Evolutionary conservation across 2,113 vertebrate genomes (phyloP).

Genomic region (Muntiacus muntjak): DNA sequence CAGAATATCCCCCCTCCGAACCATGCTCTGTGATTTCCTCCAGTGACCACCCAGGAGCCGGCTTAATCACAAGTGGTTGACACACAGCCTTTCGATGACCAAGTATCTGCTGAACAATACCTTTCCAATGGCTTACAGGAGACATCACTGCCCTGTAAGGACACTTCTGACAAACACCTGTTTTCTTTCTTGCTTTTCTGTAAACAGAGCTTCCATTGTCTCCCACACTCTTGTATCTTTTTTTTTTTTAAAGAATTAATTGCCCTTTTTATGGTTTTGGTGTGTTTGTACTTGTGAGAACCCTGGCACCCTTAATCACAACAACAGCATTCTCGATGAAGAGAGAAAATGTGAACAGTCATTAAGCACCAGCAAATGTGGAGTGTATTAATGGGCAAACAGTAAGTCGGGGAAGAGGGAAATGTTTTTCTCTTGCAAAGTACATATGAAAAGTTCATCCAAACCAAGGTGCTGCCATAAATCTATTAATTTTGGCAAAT

Average conservation of each 20-base stretch:
- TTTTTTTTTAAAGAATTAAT: slow-evolving; percentile 65
- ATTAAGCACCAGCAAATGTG: slow-evolving; percentile 69
- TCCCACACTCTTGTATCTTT: background rate
- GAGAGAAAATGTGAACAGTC: slow-evolving; percentile 73
- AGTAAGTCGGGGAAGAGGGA: slow-evolving; percentile 65
- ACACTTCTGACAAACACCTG: background rate
- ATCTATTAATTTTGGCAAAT: slow-evolving; percentile 81
- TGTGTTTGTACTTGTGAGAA: slow-evolving; percentile 64
- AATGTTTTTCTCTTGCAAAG: slow-evolving; percentile 72
- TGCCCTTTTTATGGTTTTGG: slow-evolving; percentile 74
- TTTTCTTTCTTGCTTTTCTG: background rate
- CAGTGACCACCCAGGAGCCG: background rate
- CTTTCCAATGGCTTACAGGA: background rate
- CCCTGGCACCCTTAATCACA: slow-evolving; percentile 74
- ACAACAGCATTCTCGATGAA: slow-evolving; percentile 56
- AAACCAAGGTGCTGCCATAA: slow-evolving; percentile 73
- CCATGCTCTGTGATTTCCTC: background rate
- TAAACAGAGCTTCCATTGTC: slow-evolving; percentile 9
- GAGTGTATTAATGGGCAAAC: slow-evolving; percentile 75
- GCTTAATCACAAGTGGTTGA: background rate
- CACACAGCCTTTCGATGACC: rapidly evolving
- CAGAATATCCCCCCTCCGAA: rapidly evolving
- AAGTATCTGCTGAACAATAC: rapidly evolving
- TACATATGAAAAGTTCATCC: slow-evolving; percentile 72
- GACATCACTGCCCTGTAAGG: rapidly evolving